Evolutionary conservation across 2,797 vertebrate species (phyloP).

Genomic region (Cossypha caffra): DNA sequence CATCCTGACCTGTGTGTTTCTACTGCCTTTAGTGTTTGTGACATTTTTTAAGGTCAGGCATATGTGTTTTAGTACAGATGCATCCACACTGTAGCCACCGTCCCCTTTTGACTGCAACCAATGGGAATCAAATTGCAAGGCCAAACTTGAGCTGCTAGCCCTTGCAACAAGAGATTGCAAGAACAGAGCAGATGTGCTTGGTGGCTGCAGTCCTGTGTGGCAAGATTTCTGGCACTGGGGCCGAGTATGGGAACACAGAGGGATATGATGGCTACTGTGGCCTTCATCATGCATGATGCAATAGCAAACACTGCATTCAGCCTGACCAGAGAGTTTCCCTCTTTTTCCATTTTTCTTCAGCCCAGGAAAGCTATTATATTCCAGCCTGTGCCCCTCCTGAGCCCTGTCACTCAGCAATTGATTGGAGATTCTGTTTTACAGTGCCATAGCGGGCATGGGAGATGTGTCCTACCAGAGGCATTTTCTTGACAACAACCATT

Average conservation of each 20-base stretch:
- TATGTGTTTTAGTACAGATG: not conserved
- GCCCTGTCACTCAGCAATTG: fast-evolving
- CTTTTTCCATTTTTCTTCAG: not conserved
- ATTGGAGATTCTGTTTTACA: not conserved
- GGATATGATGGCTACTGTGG: fast-evolving
- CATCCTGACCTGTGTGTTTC: not conserved
- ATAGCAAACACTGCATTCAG: not conserved
- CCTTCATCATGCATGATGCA: fast-evolving
- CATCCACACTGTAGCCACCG: not conserved
- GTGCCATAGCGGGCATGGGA: not conserved
- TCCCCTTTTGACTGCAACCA: not conserved
- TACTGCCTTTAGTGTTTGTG: not conserved
- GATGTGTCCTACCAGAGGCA: not conserved
- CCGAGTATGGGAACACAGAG: fast-evolving
- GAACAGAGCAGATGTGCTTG: fast-evolving
- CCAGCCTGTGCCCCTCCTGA: fast-evolving
- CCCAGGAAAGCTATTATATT: not conserved
- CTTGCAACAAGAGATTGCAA: not conserved
- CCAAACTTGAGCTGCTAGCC: not conserved
- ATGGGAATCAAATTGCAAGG: not conserved
- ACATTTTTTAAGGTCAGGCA: not conserved
- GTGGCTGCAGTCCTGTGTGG: not conserved
- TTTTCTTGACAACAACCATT: not conserved
- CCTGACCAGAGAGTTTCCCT: not conserved
- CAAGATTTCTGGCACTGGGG: not conserved